A percentile compares a stretch with the other conserved stretches of the same genome.
These are phyloP conservation scores for Achroia grisella DNA, from an alignment of 1,140 invertebrate genomes.

Conservation along the genomic window DNA sequence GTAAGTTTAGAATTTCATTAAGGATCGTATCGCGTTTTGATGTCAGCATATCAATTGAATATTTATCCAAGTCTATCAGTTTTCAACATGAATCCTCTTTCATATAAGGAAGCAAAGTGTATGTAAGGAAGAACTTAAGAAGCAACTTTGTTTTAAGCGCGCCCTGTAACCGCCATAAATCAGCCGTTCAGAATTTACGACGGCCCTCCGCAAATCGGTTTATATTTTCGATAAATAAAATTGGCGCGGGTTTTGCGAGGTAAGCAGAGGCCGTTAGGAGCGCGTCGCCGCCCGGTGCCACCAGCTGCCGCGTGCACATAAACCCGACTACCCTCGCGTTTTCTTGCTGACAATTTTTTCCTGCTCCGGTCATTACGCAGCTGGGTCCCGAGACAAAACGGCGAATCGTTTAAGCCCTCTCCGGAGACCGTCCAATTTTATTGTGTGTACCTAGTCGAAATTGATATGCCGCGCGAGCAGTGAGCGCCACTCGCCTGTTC, in stretches of 20 bases:
- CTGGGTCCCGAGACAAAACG: conserved; percentile 71
- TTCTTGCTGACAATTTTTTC: conserved; percentile 74
- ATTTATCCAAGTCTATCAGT: too few species aligned
- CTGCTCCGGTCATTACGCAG: conserved; percentile 68
- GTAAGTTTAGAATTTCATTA: neutral
- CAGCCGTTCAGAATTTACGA: conserved; percentile 62
- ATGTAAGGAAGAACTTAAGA: conserved; percentile 41
- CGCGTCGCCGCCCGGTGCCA: conserved; percentile 41
- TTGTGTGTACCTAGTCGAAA: conserved; percentile 70
- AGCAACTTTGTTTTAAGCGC: conserved; percentile 53
- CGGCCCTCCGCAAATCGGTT: conserved; percentile 67
- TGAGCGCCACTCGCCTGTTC: conserved; percentile 18
- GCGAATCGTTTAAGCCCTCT: conserved; percentile 73
- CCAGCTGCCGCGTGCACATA: conserved; percentile 66
- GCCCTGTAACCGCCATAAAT: conserved; percentile 64
- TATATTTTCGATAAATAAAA: conserved; percentile 74
- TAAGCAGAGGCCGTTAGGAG: conserved; percentile 71
- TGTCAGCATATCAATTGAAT: too few species aligned
- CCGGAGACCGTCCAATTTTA: conserved; percentile 71
- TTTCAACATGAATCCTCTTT: neutral
- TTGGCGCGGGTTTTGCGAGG: conserved; percentile 71
- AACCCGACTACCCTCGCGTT: conserved; percentile 68
- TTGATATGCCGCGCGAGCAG: conserved; percentile 66
- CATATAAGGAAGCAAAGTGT: conserved; percentile 10
- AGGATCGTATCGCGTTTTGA: neutral